Evolutionary conservation across 2,113 vertebrate species (phyloP), one percentile per base, ranked within the genome.

Genomic region (Tympanuchus pallidicinctus): DNA sequence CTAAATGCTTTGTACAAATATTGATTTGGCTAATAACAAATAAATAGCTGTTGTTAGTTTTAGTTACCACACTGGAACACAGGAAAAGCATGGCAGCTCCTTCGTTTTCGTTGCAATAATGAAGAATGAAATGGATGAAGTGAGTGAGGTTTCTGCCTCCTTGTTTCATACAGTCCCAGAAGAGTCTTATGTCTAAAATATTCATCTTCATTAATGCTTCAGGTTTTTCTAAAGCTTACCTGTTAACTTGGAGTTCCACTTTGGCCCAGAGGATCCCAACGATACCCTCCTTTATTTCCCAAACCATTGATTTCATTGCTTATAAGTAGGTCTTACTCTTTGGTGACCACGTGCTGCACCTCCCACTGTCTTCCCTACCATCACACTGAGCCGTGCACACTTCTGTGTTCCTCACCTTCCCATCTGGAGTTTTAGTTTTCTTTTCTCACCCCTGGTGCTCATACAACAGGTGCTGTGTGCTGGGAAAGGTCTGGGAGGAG

Each of bases 331-430:
- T 56, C 30, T 40, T 42, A 11, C 18, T 27, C 57, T 40, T 65
- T 0, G 1, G 5, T 19, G 20, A 64, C 16, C 16, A 19, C 7
- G 5, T 32, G 10, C 52, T 27, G 54, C 45, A 48, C 4, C 11
- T 73, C 38, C 57, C 17, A 12, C 11, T 54, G 17, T 21, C 56
- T 74, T 69, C 73, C 57, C 15, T 21, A 8, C 65, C 36, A 7
- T 8, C 32, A 5, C 42, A 17, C 5, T 4, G 32, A 70, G 30
- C 16, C 19, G 30, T 24, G 32, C 20, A 20, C 5, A 1, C 5
- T 65, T 18, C 45, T 45, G 24, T 5, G 7, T 67, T 48, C 17
- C 40, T 86, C 42, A 17, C 14, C 61, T 81, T 84, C 57, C 38
- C 38, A 52, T 8, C 13, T 12, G 38, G 71, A 38, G 12, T 22